phyloP scores from a whole-genome alignment of 1,140 invertebrate genomes.

The Pseudomyrmex dendroicus region DNA sequence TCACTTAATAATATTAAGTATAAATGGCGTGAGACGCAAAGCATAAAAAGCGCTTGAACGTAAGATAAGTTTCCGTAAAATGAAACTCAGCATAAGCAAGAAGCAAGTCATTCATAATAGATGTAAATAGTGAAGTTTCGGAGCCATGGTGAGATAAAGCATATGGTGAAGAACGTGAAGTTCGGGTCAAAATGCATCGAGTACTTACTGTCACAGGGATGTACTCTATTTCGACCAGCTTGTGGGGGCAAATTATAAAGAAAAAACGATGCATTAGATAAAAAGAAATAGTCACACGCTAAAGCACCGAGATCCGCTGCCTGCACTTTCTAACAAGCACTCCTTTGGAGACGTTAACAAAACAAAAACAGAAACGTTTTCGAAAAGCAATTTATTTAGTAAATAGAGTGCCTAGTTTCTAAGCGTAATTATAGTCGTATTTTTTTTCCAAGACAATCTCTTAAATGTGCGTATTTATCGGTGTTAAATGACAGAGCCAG shows the following conservation, averaged over 20 bases:
- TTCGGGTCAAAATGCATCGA: conserved; percentile 75
- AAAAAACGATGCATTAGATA: conserved; percentile 78
- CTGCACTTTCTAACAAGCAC: conserved; percentile 54
- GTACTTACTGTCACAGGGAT: conserved; percentile 87
- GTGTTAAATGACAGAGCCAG: conserved; percentile 9
- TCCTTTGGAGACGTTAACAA: conserved; percentile 17
- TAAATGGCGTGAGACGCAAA: conserved; percentile 39
- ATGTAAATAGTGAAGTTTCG: conserved; percentile 64
- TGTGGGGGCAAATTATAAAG: conserved; percentile 83
- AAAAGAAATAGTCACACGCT: conserved; percentile 69
- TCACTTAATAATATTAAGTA: conserved; percentile 16
- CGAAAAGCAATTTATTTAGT: conserved; percentile 17
- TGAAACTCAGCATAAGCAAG: conserved; percentile 67
- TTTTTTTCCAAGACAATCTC: too few relatives aligned
- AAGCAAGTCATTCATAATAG: conserved; percentile 73
- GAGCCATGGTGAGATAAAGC: conserved; percentile 64
- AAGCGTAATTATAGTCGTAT: conserved; percentile 17
- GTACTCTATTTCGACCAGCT: conserved; percentile 89
- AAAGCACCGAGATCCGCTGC: conserved; percentile 57
- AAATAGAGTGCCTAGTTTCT: conserved; percentile 39
- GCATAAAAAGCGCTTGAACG: conserved; percentile 64
- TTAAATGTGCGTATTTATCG: too few relatives aligned
- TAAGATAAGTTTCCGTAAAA: conserved; percentile 49
- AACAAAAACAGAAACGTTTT: conserved; percentile 13
- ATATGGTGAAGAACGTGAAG: conserved; percentile 64